These are phyloP conservation scores for Calliphora vomitoria DNA, from an alignment of 2,888 invertebrate genomes.

Conservation along the genomic window DNA sequence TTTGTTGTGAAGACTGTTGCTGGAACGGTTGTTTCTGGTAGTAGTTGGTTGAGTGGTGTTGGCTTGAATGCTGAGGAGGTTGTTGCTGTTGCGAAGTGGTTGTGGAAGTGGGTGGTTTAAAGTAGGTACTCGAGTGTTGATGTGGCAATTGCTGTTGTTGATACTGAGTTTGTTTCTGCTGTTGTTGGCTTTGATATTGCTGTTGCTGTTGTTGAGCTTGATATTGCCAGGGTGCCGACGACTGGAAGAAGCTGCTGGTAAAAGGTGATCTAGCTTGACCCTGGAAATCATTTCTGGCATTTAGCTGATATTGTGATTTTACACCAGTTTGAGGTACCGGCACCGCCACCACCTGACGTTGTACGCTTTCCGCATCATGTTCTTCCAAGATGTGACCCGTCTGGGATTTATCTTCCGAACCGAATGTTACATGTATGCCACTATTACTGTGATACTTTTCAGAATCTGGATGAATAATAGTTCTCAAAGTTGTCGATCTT, in stretches of 20 bases:
- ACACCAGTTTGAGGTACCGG: slow-evolving; percentile 77
- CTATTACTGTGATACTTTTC: slow-evolving; percentile 92
- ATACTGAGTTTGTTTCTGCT: slow-evolving; percentile 66
- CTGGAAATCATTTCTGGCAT: slow-evolving; percentile 64
- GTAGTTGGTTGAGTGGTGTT: slow-evolving; percentile 40
- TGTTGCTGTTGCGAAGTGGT: slow-evolving; percentile 67
- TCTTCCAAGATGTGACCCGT: slow-evolving; percentile 85
- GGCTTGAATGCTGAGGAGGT: slow-evolving; percentile 6
- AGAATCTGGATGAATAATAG: slow-evolving; percentile 94
- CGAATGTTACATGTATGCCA: slow-evolving; percentile 93
- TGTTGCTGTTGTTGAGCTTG: slow-evolving; percentile 69
- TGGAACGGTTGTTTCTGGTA: slow-evolving; percentile 47
- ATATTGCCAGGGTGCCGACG: slow-evolving; percentile 62
- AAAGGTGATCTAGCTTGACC: slow-evolving; percentile 73
- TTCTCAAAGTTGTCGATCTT: slow-evolving; percentile 91
- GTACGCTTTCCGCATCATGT: slow-evolving; percentile 87
- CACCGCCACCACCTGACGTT: slow-evolving; percentile 87
- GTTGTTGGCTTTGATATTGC: slow-evolving; percentile 64
- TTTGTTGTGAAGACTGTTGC: slow-evolving; percentile 25
- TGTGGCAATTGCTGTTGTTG: slow-evolving; percentile 66
- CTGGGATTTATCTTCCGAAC: slow-evolving; percentile 86
- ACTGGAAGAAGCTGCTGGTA: slow-evolving; percentile 67
- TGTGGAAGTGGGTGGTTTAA: slow-evolving; percentile 71
- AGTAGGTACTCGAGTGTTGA: slow-evolving; percentile 58
- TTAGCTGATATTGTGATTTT: slow-evolving; percentile 44